Conservation (phyloP, 2,888 invertebrate genomes). For the Mylabris sibirica region DNA sequence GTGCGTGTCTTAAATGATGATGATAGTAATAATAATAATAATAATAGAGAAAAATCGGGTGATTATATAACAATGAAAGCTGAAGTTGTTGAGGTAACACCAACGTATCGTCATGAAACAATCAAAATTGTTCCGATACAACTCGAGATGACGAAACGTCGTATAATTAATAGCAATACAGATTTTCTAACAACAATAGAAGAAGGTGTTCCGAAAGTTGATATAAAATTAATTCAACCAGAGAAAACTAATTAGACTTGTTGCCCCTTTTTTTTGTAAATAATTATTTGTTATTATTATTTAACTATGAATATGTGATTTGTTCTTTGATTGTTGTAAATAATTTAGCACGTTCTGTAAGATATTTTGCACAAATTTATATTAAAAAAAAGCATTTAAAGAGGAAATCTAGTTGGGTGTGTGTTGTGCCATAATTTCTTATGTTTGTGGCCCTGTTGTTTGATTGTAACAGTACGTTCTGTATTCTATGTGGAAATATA, state of each 20-base stretch:
- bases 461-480: conserved; percentile 42
- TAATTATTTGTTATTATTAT: conserved; percentile 31
- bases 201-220: conserved; percentile 34
- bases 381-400: neutral
- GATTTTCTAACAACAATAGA: conserved; percentile 32
- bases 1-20: conserved; percentile 53
- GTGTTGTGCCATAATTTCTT: conserved; percentile 49
- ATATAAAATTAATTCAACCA: conserved; percentile 26
- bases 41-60: conserved; percentile 38
- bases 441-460: conserved; percentile 33
- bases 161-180: conserved; percentile 30
- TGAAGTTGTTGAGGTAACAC: conserved; percentile 57
- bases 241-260: conserved; percentile 16
- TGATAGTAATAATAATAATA: conserved; percentile 39
- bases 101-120: conserved; percentile 47
- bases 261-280: conserved; percentile 44
- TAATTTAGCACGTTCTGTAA: conserved; percentile 46
- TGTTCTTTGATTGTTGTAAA: conserved; percentile 40
- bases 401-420: conserved; percentile 36
- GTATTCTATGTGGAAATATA: conserved; percentile 40
- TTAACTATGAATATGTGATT: conserved; percentile 25
- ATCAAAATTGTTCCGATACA: conserved; percentile 59
- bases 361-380: conserved; percentile 38
- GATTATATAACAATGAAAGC: conserved; percentile 55
- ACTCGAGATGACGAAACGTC: conserved; percentile 50